These are phyloP conservation scores for Actenoides hombroni DNA, from an alignment of 2,113 vertebrate genomes.

Conservation along the genomic window DNA sequence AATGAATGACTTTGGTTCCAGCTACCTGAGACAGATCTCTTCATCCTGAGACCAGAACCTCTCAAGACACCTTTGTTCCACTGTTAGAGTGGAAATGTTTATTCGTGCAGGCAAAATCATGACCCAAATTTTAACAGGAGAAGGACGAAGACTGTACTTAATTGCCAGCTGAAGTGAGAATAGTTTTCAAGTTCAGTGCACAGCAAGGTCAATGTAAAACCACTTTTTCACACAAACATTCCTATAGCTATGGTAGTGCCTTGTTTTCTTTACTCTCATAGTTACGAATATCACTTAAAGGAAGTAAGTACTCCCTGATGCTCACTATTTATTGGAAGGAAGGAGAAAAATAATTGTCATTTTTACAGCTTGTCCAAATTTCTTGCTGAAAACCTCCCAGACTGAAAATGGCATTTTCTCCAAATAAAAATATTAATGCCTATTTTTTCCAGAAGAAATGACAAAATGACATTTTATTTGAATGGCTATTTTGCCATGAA, in stretches of 20 bases:
- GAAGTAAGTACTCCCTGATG: neutral
- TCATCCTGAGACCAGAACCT: neutral
- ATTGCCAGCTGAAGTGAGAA: neutral
- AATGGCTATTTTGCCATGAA: neutral
- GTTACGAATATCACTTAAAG: neutral
- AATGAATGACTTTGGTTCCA: neutral
- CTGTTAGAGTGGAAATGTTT: neutral
- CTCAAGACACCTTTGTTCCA: neutral
- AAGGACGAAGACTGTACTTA: neutral
- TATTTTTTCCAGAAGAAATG: neutral
- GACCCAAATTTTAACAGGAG: neutral
- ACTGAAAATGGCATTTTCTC: neutral
- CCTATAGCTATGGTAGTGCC: rapidly evolving
- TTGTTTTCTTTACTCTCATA: neutral
- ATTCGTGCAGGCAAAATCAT: neutral
- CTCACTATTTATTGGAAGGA: neutral
- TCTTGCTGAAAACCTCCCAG: neutral
- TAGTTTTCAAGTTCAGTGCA: neutral
- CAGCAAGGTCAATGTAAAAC: neutral
- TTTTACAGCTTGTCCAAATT: neutral
- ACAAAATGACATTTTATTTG: neutral
- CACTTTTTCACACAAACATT: neutral
- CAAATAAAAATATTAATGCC: neutral
- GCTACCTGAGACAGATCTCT: neutral
- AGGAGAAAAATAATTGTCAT: neutral